These are phyloP conservation scores for Erpetoichthys calabaricus DNA, from an alignment of 2,797 vertebrate species.

Conservation along the genomic window DNA sequence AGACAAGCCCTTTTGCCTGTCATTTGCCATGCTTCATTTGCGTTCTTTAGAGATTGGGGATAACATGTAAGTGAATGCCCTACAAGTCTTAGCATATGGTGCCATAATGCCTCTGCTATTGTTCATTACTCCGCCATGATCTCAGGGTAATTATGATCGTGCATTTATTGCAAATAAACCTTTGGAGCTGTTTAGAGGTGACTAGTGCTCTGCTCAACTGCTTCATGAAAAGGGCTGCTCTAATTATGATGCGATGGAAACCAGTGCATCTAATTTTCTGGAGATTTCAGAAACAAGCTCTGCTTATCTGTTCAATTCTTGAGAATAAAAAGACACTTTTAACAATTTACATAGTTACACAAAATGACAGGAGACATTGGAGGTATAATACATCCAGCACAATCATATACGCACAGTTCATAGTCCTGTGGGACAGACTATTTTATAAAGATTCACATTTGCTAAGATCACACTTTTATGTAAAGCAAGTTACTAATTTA, in stretches of 20 bases:
- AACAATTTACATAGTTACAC: no score
- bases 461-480: no score
- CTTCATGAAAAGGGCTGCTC: constrained; percentile 32
- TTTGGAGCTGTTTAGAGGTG: constrained; percentile 35
- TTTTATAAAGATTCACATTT: no score
- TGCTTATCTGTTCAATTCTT: no score
- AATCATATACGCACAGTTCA: no score
- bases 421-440: no score
- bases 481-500: no score
- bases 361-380: no score
- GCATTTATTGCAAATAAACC: constrained; percentile 36
- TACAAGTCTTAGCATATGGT: constrained; percentile 46
- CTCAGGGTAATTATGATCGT: constrained; percentile 26
- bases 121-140: constrained; percentile 29
- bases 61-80: constrained; percentile 32
- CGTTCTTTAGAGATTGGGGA: constrained; percentile 33
- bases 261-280: constrained; percentile 37
- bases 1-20: constrained; percentile 36
- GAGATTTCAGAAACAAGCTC: no score
- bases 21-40: constrained; percentile 53
- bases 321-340: no score
- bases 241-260: constrained; percentile 38
- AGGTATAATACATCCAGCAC: no score
- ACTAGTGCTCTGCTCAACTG: constrained; percentile 9
- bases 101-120: constrained; percentile 42